Conservation (phyloP, 1,140 invertebrate genomes). For the Probaryconus sp. region DNA sequence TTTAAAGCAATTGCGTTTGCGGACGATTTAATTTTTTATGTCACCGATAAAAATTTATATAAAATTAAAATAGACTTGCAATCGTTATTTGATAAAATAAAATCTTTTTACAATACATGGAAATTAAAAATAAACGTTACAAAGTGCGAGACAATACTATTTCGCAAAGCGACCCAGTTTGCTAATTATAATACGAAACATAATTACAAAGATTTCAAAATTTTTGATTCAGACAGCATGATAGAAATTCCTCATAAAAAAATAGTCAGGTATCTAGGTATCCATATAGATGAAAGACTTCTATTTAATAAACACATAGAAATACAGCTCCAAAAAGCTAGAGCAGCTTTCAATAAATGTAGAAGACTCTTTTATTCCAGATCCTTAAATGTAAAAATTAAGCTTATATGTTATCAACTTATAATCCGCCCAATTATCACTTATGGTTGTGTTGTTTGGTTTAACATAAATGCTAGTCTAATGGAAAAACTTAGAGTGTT, state of each 20-base stretch:
- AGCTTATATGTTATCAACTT: slow-evolving; percentile 34
- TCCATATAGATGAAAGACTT: slow-evolving; percentile 15
- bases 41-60: too few species aligned
- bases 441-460: slow-evolving; percentile 22
- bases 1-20: too few species aligned
- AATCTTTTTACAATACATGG: slow-evolving; percentile 9
- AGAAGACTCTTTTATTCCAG: slow-evolving; percentile 26
- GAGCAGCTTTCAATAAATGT: slow-evolving; percentile 3
- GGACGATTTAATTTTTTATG: too few species aligned
- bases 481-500: slow-evolving; percentile 39
- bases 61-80: too few species aligned
- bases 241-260: slow-evolving; percentile 6
- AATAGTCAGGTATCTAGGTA: slow-evolving; percentile 22
- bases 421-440: slow-evolving; percentile 36
- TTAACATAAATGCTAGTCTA: slow-evolving; percentile 7
- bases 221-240: not conserved
- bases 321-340: slow-evolving; percentile 20
- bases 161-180: not conserved
- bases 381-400: slow-evolving; percentile 10
- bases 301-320: slow-evolving; percentile 6
- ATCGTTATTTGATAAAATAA: slow-evolving; percentile 8
- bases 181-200: not conserved
- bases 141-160: slow-evolving; percentile 26
- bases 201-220: slow-evolving; percentile 5
- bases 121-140: slow-evolving; percentile 16